Evolutionary conservation across 64 coral and sea anemone genomes (phyloP).

Genomic region (Porites australiensis): DNA sequence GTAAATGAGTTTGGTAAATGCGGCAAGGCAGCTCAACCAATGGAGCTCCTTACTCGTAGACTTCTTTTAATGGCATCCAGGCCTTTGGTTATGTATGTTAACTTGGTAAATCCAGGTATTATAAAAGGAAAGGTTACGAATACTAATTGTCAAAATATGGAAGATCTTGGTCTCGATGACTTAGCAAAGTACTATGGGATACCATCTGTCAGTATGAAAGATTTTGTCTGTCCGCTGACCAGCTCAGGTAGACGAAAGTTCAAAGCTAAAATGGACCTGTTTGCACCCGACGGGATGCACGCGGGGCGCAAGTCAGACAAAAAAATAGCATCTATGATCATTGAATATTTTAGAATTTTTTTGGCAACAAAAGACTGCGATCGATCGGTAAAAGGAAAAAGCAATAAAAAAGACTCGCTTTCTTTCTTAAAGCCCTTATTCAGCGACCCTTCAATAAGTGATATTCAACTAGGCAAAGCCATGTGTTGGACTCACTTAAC

Average conservation of each 20-base stretch:
- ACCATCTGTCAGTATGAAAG: constrained; percentile 45
- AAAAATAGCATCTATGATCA: constrained; percentile 40
- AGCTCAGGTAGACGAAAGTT: not conserved
- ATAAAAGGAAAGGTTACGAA: not conserved
- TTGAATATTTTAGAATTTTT: constrained; percentile 13
- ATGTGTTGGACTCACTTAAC: constrained; percentile 31
- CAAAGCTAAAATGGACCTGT: not conserved
- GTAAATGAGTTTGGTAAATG: constrained; percentile 32
- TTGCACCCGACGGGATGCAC: constrained; percentile 15
- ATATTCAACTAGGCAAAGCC: constrained; percentile 16
- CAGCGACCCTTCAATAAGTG: constrained; percentile 1
- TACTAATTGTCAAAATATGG: constrained; percentile 39
- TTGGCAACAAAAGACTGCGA: not conserved
- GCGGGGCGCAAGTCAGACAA: constrained; percentile 3
- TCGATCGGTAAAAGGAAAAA: not conserved
- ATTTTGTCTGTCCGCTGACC: constrained; percentile 61
- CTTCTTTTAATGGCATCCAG: constrained; percentile 5
- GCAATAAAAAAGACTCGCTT: not conserved
- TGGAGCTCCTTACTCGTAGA: constrained; percentile 41
- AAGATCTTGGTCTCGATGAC: constrained; percentile 37
- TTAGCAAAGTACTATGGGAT: constrained; percentile 65
- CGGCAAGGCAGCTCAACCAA: not conserved
- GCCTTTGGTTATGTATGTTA: constrained; percentile 23
- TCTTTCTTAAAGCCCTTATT: constrained; percentile 1
- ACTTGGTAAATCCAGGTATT: not conserved